These are phyloP conservation scores for Pristionchus arcanus DNA, from an alignment of 2,888 invertebrate genomes.

Conservation along the genomic window DNA sequence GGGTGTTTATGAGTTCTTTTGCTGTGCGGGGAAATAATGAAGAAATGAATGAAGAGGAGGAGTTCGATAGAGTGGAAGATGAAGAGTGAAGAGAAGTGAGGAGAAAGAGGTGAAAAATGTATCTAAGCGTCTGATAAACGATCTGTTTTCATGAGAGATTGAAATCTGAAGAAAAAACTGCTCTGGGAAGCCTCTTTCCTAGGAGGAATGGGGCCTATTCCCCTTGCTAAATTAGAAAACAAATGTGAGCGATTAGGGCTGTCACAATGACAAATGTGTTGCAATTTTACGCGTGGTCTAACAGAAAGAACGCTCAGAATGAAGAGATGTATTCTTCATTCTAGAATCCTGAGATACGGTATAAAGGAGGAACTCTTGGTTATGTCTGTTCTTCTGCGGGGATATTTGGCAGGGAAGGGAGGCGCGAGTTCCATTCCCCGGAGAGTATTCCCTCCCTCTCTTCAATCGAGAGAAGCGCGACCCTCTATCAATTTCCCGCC, in stretches of 20 bases:
- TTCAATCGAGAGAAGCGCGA: background rate
- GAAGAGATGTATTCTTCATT: background rate
- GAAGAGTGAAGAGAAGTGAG: background rate
- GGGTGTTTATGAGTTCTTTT: conserved; percentile 35
- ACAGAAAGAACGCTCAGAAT: background rate
- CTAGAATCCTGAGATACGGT: background rate
- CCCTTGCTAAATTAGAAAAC: background rate
- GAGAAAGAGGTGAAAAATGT: background rate
- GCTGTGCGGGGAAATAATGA: background rate
- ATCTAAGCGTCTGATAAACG: background rate
- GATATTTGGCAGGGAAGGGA: background rate
- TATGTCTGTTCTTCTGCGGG: background rate
- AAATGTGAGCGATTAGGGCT: background rate
- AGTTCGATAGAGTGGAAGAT: background rate
- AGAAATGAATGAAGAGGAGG: background rate
- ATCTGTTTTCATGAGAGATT: background rate
- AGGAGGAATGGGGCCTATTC: background rate
- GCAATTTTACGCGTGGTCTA: background rate
- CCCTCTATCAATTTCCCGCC: conserved; percentile 31
- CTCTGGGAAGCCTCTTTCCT: background rate
- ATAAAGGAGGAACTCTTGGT: background rate
- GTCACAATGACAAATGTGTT: background rate
- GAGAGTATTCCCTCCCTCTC: conserved; percentile 5
- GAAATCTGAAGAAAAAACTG: background rate
- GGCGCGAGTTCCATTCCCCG: background rate